Evolutionary conservation across 2,888 invertebrate genomes (phyloP).

Genomic region (Boloria euphrosyne): DNA sequence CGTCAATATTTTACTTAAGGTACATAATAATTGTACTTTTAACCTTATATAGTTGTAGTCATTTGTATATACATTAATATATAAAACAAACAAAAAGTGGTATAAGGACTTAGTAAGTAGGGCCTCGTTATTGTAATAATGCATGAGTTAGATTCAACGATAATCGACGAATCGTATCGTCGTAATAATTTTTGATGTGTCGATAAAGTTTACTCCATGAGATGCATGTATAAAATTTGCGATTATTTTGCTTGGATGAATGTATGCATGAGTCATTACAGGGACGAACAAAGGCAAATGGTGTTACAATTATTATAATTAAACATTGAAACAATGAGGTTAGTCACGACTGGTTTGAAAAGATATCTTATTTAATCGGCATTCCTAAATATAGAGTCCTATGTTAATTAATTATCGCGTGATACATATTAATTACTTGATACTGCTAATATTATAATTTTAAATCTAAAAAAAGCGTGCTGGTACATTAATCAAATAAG

Average conservation of each 20-base stretch:
- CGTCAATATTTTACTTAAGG: too few species aligned
- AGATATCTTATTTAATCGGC: constrained; percentile 42
- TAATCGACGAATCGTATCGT: neutral
- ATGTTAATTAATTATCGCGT: neutral
- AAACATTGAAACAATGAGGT: constrained; percentile 51
- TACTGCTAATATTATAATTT: neutral
- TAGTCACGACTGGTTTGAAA: constrained; percentile 47
- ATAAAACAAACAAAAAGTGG: too few species aligned
- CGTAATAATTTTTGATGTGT: neutral
- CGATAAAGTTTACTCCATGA: neutral
- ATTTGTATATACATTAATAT: too few species aligned
- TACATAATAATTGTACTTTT: too few species aligned
- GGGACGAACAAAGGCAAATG: constrained; percentile 42
- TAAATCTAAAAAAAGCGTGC: too few species aligned
- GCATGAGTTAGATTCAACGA: constrained; percentile 6
- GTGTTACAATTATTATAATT: constrained; percentile 56
- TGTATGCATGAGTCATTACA: constrained; percentile 21
- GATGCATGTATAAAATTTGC: constrained; percentile 1
- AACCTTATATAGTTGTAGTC: too few species aligned
- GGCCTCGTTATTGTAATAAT: constrained; percentile 1
- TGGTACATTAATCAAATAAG: too few species aligned
- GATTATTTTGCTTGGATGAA: constrained; percentile 7
- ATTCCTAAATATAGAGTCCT: constrained; percentile 18
- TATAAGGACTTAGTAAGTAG: too few species aligned
- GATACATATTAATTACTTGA: neutral